Evolutionary conservation across 2,888 invertebrate species (phyloP).

Genomic region (Aspidiotus rigidus): DNA sequence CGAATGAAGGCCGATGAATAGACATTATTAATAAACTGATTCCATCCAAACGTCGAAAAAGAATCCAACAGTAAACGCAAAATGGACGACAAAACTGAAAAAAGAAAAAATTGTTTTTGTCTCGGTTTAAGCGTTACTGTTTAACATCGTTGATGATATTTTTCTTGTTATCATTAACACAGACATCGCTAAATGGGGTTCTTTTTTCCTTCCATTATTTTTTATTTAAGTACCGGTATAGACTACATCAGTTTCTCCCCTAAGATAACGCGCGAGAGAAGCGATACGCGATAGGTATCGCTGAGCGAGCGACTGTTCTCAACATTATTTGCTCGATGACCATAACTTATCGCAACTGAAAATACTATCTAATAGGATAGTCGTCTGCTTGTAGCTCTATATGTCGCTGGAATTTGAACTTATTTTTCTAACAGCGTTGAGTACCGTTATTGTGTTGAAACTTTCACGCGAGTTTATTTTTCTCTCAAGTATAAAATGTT

Average conservation of each 20-base stretch:
- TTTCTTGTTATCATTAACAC: constrained; percentile 25
- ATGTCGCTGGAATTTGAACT: constrained; percentile 26
- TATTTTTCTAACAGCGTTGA: constrained; percentile 22
- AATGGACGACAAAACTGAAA: constrained; percentile 9
- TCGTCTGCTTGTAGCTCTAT: constrained; percentile 1
- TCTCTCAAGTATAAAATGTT: constrained; percentile 28
- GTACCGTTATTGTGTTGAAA: constrained; percentile 29
- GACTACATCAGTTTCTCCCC: too few species aligned
- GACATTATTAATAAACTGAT: constrained; percentile 21
- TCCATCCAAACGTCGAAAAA: constrained; percentile 5
- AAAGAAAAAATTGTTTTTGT: constrained; percentile 25
- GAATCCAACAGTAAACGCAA: constrained; percentile 7
- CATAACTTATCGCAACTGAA: constrained; percentile 28
- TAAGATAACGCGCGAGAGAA: neutral
- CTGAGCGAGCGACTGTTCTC: constrained; percentile 1
- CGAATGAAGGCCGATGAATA: neutral
- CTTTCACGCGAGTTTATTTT: constrained; percentile 31
- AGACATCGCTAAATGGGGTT: constrained; percentile 23
- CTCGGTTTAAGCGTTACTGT: constrained; percentile 22
- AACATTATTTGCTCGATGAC: constrained; percentile 23
- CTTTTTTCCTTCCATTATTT: constrained; percentile 4
- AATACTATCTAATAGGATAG: constrained; percentile 17
- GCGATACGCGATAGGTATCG: constrained; percentile 22
- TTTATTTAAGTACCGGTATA: neutral
- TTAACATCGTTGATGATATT: constrained; percentile 22